Base-by-base conservation (phyloP, 2,113 vertebrate genomes). In the Erythrocercus mccallii region DNA sequence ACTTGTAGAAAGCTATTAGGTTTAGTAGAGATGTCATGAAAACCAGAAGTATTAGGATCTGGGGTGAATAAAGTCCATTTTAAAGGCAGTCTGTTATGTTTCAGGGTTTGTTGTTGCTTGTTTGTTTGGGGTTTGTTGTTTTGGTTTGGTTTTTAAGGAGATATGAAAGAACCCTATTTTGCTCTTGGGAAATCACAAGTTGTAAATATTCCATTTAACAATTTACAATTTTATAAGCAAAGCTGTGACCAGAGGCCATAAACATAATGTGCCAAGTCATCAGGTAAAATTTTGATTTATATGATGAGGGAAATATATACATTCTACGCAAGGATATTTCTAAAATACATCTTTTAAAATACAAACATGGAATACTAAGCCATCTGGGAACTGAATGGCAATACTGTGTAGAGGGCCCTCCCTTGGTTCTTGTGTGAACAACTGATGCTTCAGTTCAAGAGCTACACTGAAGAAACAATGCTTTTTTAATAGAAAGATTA, bases 201-300 rank as follows among this genome's bases (percentile, higher is more conserved):
- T 88, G 88, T 89, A 96, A 97, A 96, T 97, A 94, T 54, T 94
- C 54, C 65, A 79, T 80, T 92, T 96, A 91, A 71, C 60, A 92
- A 90, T 78, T 89, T 80, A 83, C 7, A n/a, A 44, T 96, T 94
- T 80, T 90, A 80, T 90, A 94, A 92, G 78, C 78, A 96, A 95
- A 96, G 81, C 91, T 95, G 78, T 94, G 68, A 95, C 90, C 64
- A 86, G 77, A 81, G 86, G 90, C 80, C 86, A 87, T 87, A 92
- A 93, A 86, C 48, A 84, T 76, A 79, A 85, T 92, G 80, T 94
- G 85, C 57, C 70, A 92, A 94, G 68, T 88, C 65, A 76, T 65
- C 60, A 88, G 84, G 62, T 68, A 72, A 89, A 94, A 68, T 74
- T 91, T 82, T 85, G 80, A 91, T 91, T 95, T 85, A 62, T 86